Conservation (phyloP, 2,113 vertebrate genomes). For the Chelonoidis abingdonii region DNA sequence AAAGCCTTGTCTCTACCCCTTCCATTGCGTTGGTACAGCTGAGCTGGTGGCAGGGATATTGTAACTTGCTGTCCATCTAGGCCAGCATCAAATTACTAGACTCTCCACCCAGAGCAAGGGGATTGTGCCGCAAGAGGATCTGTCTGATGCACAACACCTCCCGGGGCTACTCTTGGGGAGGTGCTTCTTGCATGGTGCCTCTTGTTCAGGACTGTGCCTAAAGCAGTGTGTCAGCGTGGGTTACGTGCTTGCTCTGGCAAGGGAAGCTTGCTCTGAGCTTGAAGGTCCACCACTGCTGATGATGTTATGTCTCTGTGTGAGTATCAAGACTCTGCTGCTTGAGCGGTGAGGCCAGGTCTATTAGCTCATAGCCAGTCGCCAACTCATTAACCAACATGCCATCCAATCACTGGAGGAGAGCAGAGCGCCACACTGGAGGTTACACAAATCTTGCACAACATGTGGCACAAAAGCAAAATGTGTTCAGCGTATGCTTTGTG, state of each 20-base stretch:
- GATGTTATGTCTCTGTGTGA: neutral
- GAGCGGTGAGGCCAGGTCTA: neutral
- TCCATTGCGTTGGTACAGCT: neutral
- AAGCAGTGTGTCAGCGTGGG: neutral
- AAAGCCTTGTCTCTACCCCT: fast-evolving
- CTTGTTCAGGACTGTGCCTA: neutral
- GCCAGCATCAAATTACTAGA: neutral
- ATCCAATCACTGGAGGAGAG: neutral
- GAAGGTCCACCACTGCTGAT: neutral
- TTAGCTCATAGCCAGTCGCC: neutral
- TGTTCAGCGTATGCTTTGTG: neutral
- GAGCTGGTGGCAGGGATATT: fast-evolving
- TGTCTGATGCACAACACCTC: neutral
- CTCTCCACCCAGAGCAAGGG: neutral
- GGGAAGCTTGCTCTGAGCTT: neutral
- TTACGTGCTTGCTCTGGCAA: neutral
- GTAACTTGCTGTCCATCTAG: fast-evolving
- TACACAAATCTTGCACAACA: neutral
- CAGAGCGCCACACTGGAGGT: neutral
- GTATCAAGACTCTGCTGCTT: neutral
- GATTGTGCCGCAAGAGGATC: neutral
- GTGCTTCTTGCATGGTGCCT: neutral
- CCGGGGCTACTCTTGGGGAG: neutral
- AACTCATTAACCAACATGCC: neutral
- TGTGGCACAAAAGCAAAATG: neutral